phyloP scores from a whole-genome alignment of 2,113 vertebrate genomes.

The Gnathonemus echidnorhynchus region DNA sequence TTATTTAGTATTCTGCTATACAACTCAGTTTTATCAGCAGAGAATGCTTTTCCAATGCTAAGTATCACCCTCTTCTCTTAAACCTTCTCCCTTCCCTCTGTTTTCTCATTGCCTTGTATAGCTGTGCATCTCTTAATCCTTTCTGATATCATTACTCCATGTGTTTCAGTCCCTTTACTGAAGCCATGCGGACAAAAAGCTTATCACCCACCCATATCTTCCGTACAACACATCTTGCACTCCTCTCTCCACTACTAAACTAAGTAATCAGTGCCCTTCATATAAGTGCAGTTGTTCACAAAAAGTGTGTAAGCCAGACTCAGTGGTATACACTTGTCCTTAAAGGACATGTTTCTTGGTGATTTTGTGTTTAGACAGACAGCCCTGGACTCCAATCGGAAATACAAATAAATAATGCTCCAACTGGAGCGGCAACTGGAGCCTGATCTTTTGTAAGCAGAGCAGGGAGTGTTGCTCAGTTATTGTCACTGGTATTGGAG shows the following conservation, averaged over 20 bases:
- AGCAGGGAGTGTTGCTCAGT: background rate
- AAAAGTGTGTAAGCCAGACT: background rate
- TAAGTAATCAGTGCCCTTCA: conserved; percentile 11
- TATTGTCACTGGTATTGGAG: background rate
- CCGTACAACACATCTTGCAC: background rate
- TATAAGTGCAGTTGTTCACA: background rate
- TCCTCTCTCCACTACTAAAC: background rate
- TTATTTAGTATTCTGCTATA: conserved; percentile 23
- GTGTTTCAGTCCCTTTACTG: background rate
- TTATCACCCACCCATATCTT: conserved; percentile 12
- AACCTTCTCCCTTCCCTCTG: conserved; percentile 3
- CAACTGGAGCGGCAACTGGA: background rate
- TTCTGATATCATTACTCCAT: conserved; percentile 20
- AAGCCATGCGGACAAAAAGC: conserved; percentile 5
- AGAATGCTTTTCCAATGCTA: conserved; percentile 15
- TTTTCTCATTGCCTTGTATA: conserved; percentile 7
- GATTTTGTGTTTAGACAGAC: background rate
- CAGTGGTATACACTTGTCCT: background rate
- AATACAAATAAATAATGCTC: background rate
- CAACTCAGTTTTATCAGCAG: conserved; percentile 20
- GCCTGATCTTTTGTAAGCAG: background rate
- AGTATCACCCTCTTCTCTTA: background rate
- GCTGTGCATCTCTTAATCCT: conserved; percentile 22
- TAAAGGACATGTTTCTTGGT: background rate
- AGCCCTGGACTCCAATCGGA: background rate